phyloP scores from a whole-genome alignment of 2,113 vertebrate species.

The Ctenodactylus gundi region DNA sequence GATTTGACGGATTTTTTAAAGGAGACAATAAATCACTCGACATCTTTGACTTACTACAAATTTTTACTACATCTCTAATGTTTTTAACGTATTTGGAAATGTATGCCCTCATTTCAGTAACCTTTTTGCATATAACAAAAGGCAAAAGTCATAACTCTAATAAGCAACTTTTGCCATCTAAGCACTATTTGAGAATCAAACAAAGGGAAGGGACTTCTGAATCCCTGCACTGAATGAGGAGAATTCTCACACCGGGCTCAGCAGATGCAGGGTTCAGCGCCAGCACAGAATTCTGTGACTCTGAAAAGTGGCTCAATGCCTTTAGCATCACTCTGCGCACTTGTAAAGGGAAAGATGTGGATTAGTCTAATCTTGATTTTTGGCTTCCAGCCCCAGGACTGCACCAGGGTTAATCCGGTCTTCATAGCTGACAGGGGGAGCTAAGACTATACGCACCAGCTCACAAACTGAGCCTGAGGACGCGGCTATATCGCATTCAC shows the following conservation, averaged over 20 bases:
- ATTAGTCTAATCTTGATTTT: background rate
- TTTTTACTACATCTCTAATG: background rate
- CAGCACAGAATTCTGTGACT: background rate
- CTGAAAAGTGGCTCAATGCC: background rate
- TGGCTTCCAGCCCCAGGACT: background rate
- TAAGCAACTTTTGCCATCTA: background rate
- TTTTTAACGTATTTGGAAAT: background rate
- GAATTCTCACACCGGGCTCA: too few relatives aligned
- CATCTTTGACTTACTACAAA: slow-evolving; percentile 4
- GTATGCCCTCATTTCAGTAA: background rate
- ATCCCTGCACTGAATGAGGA: background rate
- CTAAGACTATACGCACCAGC: background rate
- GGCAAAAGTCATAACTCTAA: background rate
- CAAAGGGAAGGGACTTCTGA: background rate
- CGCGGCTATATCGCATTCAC: background rate
- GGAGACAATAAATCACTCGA: background rate
- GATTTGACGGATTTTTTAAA: slow-evolving; percentile 3
- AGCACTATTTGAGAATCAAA: background rate
- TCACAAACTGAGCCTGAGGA: background rate
- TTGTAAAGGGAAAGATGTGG: background rate
- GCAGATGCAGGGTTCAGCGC: background rate
- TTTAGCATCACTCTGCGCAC: background rate
- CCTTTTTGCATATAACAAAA: slow-evolving; percentile 12
- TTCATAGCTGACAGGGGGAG: background rate
- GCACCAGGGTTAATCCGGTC: background rate